A percentile compares a stretch with the other conserved stretches of the same genome.
Conservation (phyloP, 64 coral and sea anemone species). For the Porites australiensis region DNA sequence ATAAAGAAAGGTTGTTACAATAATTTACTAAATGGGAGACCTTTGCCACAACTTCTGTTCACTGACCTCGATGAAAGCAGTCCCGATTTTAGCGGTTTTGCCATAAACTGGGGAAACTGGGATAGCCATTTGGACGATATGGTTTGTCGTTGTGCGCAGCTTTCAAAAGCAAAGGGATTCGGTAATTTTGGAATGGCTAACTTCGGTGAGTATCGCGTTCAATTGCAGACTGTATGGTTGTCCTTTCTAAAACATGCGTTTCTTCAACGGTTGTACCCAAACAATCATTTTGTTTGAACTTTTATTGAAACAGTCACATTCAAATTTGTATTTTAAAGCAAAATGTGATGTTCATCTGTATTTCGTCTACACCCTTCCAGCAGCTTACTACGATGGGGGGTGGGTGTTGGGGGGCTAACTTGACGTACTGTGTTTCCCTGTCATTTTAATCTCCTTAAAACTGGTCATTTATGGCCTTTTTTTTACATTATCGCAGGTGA, state of each 20-base stretch:
- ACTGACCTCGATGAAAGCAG: conserved; percentile 60
- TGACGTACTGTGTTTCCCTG: too few species aligned
- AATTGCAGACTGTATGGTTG: not conserved
- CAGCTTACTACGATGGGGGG: too few species aligned
- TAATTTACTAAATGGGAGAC: conserved; percentile 58
- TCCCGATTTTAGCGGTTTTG: conserved; percentile 50
- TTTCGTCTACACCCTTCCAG: too few species aligned
- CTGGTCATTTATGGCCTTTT: too few species aligned
- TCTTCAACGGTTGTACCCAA: too few species aligned
- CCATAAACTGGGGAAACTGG: conserved; percentile 78
- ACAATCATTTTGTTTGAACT: too few species aligned
- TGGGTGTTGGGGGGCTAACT: too few species aligned
- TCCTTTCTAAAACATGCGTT: too few species aligned
- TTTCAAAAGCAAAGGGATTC: conserved; percentile 48
- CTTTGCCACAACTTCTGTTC: conserved; percentile 47
- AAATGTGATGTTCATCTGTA: too few species aligned
- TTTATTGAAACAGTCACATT: too few species aligned
- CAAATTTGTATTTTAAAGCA: too few species aligned
- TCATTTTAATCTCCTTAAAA: too few species aligned
- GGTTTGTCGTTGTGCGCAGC: conserved; percentile 75
- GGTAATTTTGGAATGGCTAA: conserved; percentile 62
- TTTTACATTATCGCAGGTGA: conserved; percentile 42
- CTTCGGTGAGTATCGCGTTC: conserved; percentile 51
- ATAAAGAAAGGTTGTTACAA: conserved; percentile 77
- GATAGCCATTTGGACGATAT: conserved; percentile 64